phyloP scores from a whole-genome alignment of 2,888 invertebrate genomes.

The Ormia ochracea region DNA sequence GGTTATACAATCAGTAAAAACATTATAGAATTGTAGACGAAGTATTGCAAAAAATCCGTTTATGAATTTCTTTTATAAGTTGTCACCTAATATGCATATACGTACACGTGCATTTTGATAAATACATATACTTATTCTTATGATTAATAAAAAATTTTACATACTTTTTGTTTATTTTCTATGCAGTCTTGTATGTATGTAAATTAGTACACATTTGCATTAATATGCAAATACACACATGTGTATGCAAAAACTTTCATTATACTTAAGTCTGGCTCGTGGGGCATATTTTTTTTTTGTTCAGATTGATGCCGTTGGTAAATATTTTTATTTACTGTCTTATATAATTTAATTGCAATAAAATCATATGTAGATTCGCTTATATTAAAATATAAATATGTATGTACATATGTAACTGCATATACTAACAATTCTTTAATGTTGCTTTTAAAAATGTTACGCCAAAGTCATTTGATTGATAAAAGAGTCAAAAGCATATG shows the following conservation, averaged over 20 bases:
- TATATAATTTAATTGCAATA: constrained; percentile 14
- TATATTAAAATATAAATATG: background rate
- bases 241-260: too few species aligned
- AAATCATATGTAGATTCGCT: background rate
- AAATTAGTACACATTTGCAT: too few species aligned
- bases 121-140: too few species aligned
- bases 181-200: background rate
- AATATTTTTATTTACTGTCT: background rate
- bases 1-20: background rate
- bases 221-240: too few species aligned
- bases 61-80: background rate
- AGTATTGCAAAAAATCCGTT: background rate
- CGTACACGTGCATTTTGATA: too few species aligned
- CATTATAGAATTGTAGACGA: background rate
- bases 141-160: too few species aligned
- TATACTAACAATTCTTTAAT: background rate
- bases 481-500: constrained; percentile 10
- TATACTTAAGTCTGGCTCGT: background rate
- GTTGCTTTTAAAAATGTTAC: constrained; percentile 18
- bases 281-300: background rate
- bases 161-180: too few species aligned
- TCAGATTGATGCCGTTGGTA: background rate
- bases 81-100: too few species aligned
- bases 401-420: background rate
- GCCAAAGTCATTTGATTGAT: constrained; percentile 35